Evolutionary conservation across 2,888 invertebrate genomes (phyloP).

Genomic region (Eupithecia abbreviata): DNA sequence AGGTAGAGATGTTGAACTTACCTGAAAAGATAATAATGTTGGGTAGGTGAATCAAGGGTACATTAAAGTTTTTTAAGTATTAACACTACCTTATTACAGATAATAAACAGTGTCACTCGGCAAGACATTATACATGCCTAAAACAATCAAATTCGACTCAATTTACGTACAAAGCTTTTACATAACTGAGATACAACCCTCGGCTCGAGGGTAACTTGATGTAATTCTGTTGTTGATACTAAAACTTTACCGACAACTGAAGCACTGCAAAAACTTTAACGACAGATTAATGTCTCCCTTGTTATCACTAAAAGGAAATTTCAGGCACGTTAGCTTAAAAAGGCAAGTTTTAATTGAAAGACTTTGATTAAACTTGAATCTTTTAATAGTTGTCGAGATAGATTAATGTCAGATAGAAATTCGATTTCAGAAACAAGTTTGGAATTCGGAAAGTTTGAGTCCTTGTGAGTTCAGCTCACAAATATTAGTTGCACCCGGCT

Average conservation of each 20-base stretch:
- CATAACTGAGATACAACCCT: slow-evolving; percentile 22
- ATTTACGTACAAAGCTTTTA: slow-evolving; percentile 21
- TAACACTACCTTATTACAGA: not conserved
- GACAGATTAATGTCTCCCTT: slow-evolving; percentile 15
- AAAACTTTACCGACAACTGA: slow-evolving; percentile 25
- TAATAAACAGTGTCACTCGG: not conserved
- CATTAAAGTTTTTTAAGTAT: not conserved
- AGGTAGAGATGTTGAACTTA: not conserved
- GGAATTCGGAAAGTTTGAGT: slow-evolving; percentile 6
- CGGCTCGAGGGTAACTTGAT: slow-evolving; percentile 31
- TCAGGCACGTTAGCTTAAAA: slow-evolving; percentile 2
- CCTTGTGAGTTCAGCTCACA: slow-evolving; percentile 35
- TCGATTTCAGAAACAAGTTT: slow-evolving; percentile 12
- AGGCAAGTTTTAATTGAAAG: slow-evolving; percentile 8
- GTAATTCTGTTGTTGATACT: slow-evolving; percentile 32
- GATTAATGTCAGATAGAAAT: slow-evolving; percentile 19
- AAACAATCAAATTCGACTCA: slow-evolving; percentile 11
- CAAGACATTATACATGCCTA: not conserved
- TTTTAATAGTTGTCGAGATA: not conserved
- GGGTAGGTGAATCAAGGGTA: not conserved
- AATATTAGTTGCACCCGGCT: slow-evolving; percentile 31
- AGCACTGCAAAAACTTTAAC: slow-evolving; percentile 18
- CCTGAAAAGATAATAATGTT: slow-evolving; percentile 1
- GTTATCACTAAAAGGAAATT: slow-evolving; percentile 16
- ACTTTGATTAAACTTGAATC: not conserved